Evolutionary conservation across 2,888 invertebrate species (phyloP).

Genomic region (Melanchra persicariae): DNA sequence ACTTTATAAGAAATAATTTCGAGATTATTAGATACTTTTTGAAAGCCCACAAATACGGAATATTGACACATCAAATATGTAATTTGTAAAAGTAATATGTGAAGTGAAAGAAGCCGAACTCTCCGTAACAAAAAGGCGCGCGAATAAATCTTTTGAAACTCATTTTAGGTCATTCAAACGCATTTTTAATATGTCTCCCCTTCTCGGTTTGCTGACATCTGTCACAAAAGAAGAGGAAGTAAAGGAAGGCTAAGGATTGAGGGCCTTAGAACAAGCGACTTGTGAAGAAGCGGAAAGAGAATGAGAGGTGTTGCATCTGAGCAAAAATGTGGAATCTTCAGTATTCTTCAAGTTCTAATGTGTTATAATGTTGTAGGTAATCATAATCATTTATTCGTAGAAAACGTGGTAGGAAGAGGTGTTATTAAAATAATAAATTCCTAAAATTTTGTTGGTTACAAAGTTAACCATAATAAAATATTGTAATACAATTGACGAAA

Average conservation of each 20-base stretch:
- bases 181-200: constrained; percentile 82
- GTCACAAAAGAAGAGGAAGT: constrained; percentile 80
- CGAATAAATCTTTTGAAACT: constrained; percentile 65
- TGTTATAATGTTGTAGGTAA: background rate
- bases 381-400: too few species aligned
- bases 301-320: constrained; percentile 1
- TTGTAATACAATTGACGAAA: too few species aligned
- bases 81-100: constrained; percentile 57
- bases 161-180: constrained; percentile 79
- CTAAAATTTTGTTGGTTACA: too few species aligned
- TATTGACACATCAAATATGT: constrained; percentile 30
- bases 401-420: too few species aligned
- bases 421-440: too few species aligned
- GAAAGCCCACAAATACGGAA: background rate
- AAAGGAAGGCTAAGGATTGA: constrained; percentile 66
- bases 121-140: constrained; percentile 54
- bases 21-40: constrained; percentile 5
- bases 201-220: constrained; percentile 79
- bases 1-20: constrained; percentile 8
- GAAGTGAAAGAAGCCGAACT: constrained; percentile 50
- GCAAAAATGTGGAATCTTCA: background rate
- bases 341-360: constrained; percentile 1
- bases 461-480: too few species aligned
- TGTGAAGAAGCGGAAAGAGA: constrained; percentile 12
- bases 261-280: constrained; percentile 63